Evolutionary conservation across 2,797 vertebrate species (phyloP).

Genomic region (Enteromius mattozi): DNA sequence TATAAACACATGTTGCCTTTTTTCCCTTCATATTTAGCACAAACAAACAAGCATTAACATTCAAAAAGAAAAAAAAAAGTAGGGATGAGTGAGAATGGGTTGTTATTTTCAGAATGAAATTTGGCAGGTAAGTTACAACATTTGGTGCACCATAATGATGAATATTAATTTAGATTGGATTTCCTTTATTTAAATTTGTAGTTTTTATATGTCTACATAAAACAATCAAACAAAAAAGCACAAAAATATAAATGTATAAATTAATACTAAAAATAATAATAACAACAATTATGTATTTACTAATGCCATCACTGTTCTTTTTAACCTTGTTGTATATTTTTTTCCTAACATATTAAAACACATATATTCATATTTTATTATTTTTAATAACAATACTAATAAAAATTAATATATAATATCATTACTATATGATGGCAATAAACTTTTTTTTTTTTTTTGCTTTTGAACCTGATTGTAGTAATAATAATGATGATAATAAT

Average conservation of each 20-base stretch:
- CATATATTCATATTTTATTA: not conserved
- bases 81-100: not conserved
- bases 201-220: not conserved
- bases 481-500: not conserved
- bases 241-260: not conserved
- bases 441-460: no score
- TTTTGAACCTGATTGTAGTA: not conserved
- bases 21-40: slow-evolving; percentile 1
- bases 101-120: slow-evolving; percentile 1
- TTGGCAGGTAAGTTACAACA: slow-evolving; percentile 2
- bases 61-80: not conserved
- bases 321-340: not conserved
- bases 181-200: not conserved
- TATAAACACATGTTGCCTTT: not conserved
- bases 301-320: not conserved
- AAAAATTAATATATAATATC: no score
- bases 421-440: no score
- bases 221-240: not conserved
- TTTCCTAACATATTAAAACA: not conserved
- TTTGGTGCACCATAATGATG: not conserved
- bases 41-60: not conserved
- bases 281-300: no score
- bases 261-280: not conserved
- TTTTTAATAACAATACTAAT: not conserved
- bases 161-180: not conserved